Evolutionary conservation across 2,113 vertebrate genomes (phyloP).

Genomic region (Symphodus melops): DNA sequence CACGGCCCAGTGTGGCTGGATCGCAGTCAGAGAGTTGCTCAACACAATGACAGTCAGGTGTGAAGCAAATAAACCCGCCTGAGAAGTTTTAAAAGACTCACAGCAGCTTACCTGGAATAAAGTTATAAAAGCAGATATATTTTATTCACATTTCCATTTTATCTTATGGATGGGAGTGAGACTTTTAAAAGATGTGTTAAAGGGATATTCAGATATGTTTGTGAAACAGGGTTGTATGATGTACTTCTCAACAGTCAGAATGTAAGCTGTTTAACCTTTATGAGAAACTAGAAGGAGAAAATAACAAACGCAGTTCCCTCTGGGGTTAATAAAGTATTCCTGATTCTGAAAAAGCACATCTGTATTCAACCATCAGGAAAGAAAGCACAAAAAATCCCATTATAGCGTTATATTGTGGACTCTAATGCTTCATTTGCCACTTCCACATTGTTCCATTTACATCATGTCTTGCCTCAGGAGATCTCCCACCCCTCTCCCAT

Average conservation of each 20-base stretch:
- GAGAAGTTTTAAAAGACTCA: not conserved
- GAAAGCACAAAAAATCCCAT: too few relatives aligned
- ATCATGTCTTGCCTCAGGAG: too few relatives aligned
- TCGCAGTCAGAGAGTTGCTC: slow-evolving; percentile 1
- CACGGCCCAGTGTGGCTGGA: slow-evolving; percentile 22
- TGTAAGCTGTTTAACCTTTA: too few relatives aligned
- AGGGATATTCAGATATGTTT: not conserved
- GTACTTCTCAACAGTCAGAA: not conserved
- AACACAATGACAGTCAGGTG: slow-evolving; percentile 2
- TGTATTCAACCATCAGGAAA: too few relatives aligned
- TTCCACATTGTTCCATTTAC: too few relatives aligned
- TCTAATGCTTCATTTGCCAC: too few relatives aligned
- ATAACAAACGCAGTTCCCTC: too few relatives aligned
- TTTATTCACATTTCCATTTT: not conserved
- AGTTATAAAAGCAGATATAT: not conserved
- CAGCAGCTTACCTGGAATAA: not conserved
- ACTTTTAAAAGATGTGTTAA: not conserved
- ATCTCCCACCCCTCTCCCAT: too few relatives aligned
- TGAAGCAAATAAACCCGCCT: not conserved
- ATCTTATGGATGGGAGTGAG: not conserved
- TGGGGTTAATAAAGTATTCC: too few relatives aligned
- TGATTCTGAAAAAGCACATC: too few relatives aligned
- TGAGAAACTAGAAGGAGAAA: too few relatives aligned
- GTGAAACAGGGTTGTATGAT: not conserved
- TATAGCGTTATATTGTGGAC: too few relatives aligned